Evolutionary conservation across 92 coral and sea anemone genomes (phyloP), one percentile per base, ranked within the genome.

Genomic region (Meandrina meandrites): DNA sequence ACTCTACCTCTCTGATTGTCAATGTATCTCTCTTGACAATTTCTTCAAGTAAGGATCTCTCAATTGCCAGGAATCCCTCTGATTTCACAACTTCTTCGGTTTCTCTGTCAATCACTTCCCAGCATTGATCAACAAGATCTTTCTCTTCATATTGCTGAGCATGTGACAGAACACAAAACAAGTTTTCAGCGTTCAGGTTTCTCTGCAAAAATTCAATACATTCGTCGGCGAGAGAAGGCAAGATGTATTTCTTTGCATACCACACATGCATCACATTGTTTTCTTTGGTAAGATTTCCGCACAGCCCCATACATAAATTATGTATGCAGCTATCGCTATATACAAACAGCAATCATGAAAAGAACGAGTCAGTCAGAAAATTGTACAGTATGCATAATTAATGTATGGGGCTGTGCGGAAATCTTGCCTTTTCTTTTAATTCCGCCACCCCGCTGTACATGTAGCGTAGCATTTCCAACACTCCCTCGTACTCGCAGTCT

Each of bases 401-500:
- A n/a, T n/a, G n/a, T n/a, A n/a, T n/a, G n/a, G n/a, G n/a, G n/a
- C n/a, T n/a, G n/a, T n/a, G n/a, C n/a, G n/a, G n/a, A n/a, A n/a
- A n/a, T n/a, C n/a, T n/a, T n/a, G n/a, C n/a, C n/a, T n/a, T n/a
- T n/a, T n/a, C 84, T 51, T 13, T 57, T 18, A 80, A 42, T 17
- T 57, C 8, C 73, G 14, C 50, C 21, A 57, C 48, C 8, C 19
- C 72, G 72, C 28, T 35, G 84, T 80, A 80, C 72, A 80, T 18
- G 74, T 19, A 80, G 10, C 84, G 84, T 15, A 80, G 16, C 70
- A 80, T 34, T 60, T 80, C 84, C 84, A 80, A 24, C 31, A 80
- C 28, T 5, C 73, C 53, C 30, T 80, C 84, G 51, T 58, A 80
- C 28, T 80, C 84, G 24, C 84, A 80, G 84, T 80, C 84, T 34